Evolutionary conservation across 2,888 invertebrate species (phyloP).

Genomic region (Macaria liturata): DNA sequence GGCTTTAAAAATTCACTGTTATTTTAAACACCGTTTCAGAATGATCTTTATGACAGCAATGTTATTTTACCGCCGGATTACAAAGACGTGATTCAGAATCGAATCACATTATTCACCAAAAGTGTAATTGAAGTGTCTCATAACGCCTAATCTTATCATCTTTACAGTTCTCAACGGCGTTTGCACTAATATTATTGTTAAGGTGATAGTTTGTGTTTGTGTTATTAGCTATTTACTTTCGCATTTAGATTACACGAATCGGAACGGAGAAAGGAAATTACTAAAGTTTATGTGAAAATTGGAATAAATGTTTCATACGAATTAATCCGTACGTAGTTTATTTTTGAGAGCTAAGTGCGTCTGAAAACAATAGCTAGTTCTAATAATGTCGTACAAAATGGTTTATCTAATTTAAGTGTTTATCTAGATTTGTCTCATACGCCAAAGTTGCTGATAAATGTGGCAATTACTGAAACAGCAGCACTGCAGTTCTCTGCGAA

Average conservation of each 20-base stretch:
- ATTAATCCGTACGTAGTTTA: no score
- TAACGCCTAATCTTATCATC: slow-evolving; percentile 22
- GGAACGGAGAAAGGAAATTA: no score
- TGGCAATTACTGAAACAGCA: slow-evolving; percentile 47
- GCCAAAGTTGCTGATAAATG: slow-evolving; percentile 52
- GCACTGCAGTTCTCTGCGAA: slow-evolving; percentile 37
- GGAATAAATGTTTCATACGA: no score
- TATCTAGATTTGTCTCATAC: slow-evolving; percentile 35
- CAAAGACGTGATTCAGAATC: slow-evolving; percentile 21
- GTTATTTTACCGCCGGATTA: slow-evolving; percentile 17
- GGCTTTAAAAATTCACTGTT: slow-evolving; percentile 17
- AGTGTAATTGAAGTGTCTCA: slow-evolving; percentile 29
- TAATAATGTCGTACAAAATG: no score
- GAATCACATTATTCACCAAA: slow-evolving; percentile 17
- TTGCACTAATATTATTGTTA: not conserved
- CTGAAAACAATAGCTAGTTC: no score
- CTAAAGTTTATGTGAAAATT: no score
- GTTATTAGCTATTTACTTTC: no score
- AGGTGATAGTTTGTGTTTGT: no score
- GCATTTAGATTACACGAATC: no score
- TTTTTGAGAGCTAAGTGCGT: no score
- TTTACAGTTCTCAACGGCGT: slow-evolving; percentile 15
- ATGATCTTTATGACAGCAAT: slow-evolving; percentile 16
- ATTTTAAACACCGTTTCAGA: slow-evolving; percentile 8
- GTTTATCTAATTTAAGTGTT: no score